phyloP scores from a whole-genome alignment of 2,888 invertebrate species.

The Sesia apiformis region DNA sequence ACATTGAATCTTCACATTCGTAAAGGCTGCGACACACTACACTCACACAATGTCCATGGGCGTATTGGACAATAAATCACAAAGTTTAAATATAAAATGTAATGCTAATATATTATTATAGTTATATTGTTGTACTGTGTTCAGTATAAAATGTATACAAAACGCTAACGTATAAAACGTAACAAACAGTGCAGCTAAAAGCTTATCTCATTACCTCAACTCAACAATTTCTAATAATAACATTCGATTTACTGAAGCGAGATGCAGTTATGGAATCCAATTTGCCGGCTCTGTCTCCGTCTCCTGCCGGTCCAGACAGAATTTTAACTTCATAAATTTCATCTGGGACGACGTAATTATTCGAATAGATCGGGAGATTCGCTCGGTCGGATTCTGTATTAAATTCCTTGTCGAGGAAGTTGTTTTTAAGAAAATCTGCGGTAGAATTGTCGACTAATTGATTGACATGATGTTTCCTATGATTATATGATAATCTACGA shows the following conservation, averaged over 20 bases:
- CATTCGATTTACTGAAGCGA: slow-evolving; percentile 26
- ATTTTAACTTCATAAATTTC: slow-evolving; percentile 52
- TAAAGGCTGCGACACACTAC: no score
- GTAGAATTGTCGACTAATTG: neutral
- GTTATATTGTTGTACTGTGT: no score
- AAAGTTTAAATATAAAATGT: no score
- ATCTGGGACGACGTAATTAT: slow-evolving; percentile 43
- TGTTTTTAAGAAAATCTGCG: slow-evolving; percentile 7
- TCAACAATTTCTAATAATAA: slow-evolving; percentile 20
- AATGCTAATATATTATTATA: no score
- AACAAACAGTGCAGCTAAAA: no score
- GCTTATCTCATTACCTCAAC: neutral
- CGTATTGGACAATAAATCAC: no score
- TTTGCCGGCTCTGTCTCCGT: slow-evolving; percentile 37
- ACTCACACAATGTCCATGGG: no score
- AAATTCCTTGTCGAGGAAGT: slow-evolving; percentile 35
- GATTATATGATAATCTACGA: no score
- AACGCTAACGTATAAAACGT: no score
- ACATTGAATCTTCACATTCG: no score
- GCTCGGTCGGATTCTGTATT: slow-evolving; percentile 32
- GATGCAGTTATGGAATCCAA: slow-evolving; percentile 41
- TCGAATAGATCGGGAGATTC: slow-evolving; percentile 23
- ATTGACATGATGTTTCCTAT: no score
- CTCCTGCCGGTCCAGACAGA: slow-evolving; percentile 19
- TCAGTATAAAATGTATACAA: no score